Evolutionary conservation across 2,113 vertebrate species (phyloP), one percentile per base, ranked within the genome.

Genomic region (Myotis davidii): DNA sequence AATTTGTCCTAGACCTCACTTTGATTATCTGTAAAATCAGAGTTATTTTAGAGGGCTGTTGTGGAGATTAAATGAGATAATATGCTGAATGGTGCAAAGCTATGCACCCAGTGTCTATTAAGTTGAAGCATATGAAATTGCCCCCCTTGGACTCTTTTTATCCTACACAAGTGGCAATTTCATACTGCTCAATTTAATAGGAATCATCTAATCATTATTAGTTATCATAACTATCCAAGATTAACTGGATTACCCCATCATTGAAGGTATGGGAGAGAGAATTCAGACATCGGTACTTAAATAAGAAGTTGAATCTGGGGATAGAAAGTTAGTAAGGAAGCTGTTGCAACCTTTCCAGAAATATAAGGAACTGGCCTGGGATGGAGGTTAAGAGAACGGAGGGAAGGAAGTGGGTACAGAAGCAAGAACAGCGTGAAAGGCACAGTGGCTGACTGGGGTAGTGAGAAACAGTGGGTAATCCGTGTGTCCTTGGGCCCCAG

Each of bases 11-110:
- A 37, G 34, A 61, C n/a, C 14, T 85, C 27, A 67, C 12, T 91
- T 77, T 83, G 23, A 29, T 42, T 77, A 37, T 45, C 27, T 94
- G 17, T 82, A 79, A 88, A 83, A 83, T 69, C 42, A 37, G 17
- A 81, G 59, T 88, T 56, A 27, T 50, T 93, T 78, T 42, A 77
- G 72, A 64, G 65, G 67, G 21, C 2, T 50, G 6, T 34, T 54
- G 11, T 72, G n/a, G n/a, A 37, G 7, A 85, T 65, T 85, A 84
- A 94, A 78, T 52, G 50, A 81, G 78, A 84, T 85, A 88, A 54
- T 73, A 29, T 25, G 48, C 10, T 76, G 13, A 73, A 87, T 5
- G 78, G 54, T 27, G 27, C 12, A 65, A 76, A 94, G 70, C 50
- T 64, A 52, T 73, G 59, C 13, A 37, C 48, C 29, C n/a, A 45